These are phyloP conservation scores for Heliconius cydno DNA, from an alignment of 2,888 invertebrate genomes.

Conservation along the genomic window DNA sequence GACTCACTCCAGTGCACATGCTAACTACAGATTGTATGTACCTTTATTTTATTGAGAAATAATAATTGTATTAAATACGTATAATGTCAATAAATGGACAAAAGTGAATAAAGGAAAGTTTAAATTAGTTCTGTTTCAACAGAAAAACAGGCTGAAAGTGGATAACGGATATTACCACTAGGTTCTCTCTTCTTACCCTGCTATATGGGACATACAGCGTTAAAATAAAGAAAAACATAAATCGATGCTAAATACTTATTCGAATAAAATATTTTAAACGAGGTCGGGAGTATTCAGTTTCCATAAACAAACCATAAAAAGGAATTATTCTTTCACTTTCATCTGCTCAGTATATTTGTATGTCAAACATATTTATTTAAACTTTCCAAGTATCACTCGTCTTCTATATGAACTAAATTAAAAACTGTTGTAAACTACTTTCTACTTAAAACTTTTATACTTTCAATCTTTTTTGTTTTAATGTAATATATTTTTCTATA, in stretches of 20 bases:
- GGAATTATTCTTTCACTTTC: slow-evolving; percentile 1
- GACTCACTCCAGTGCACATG: slow-evolving; percentile 19
- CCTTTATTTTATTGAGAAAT: neutral
- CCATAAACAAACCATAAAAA: neutral
- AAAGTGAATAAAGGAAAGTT: too few relatives aligned
- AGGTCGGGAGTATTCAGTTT: slow-evolving; percentile 12
- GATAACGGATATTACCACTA: too few relatives aligned
- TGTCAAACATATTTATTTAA: slow-evolving; percentile 4
- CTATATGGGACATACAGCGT: neutral
- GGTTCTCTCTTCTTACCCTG: too few relatives aligned
- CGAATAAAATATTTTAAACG: neutral
- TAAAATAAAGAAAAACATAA: neutral
- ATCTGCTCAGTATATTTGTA: slow-evolving; percentile 11
- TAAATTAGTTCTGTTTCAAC: neutral
- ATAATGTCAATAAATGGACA: too few relatives aligned
- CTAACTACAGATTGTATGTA: neutral
- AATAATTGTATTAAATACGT: neutral
- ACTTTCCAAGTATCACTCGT: neutral
- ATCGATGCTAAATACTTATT: neutral
- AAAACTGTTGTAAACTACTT: too few relatives aligned
- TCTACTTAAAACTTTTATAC: too few relatives aligned
- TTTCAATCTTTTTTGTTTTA: neutral
- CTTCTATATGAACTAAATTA: too few relatives aligned
- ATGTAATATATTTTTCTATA: neutral
- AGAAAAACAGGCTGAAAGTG: neutral